These are phyloP conservation scores for Triplophysa rosa DNA, from an alignment of 2,113 vertebrate genomes.

Conservation along the genomic window DNA sequence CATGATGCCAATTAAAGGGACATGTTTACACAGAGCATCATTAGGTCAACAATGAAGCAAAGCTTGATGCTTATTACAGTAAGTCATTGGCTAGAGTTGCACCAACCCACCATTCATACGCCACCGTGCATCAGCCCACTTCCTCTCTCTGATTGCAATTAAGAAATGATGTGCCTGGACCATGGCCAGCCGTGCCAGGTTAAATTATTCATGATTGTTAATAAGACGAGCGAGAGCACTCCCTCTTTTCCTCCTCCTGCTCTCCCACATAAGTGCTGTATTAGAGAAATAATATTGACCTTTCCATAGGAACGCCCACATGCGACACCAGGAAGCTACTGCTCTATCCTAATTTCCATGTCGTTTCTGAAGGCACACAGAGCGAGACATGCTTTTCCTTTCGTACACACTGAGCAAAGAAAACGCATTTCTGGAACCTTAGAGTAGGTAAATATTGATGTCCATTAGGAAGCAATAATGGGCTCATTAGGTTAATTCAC, in stretches of 20 bases:
- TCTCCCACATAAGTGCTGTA: conserved; percentile 13
- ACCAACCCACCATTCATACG: conserved; percentile 16
- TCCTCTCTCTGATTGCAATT: conserved; percentile 58
- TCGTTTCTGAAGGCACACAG: conserved; percentile 21
- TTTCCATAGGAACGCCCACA: conserved; percentile 34
- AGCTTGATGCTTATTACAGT: conserved; percentile 30
- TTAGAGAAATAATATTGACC: conserved; percentile 61
- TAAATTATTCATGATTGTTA: conserved; percentile 65
- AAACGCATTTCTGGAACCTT: background rate
- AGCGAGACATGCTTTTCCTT: background rate
- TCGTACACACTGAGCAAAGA: background rate
- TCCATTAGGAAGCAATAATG: background rate
- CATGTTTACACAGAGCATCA: conserved; percentile 1
- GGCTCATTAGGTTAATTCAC: background rate
- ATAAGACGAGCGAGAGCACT: conserved; percentile 50
- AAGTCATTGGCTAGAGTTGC: conserved; percentile 19
- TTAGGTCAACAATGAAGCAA: conserved; percentile 1
- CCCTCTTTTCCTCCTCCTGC: conserved; percentile 35
- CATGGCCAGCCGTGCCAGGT: conserved; percentile 50
- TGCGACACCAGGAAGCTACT: conserved; percentile 29
- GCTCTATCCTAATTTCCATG: conserved; percentile 31
- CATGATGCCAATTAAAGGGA: background rate
- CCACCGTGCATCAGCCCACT: conserved; percentile 34
- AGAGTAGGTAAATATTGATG: background rate
- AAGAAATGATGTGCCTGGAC: conserved; percentile 60